Conservation (phyloP, 2,113 vertebrate genomes). For the Burhinus bistriatus region DNA sequence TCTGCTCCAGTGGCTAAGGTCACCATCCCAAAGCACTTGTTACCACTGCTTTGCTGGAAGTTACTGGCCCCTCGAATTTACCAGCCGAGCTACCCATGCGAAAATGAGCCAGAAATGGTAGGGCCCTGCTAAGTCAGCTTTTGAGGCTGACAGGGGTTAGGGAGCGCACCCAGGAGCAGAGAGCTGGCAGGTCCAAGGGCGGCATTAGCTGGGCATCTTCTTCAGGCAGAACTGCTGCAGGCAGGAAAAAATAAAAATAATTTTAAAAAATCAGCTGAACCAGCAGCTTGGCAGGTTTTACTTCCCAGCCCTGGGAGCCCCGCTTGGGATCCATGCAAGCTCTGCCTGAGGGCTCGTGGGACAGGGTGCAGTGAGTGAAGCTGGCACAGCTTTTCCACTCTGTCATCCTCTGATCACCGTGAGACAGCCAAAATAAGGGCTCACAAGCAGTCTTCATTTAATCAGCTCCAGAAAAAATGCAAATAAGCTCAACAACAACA, state of each 20-base stretch:
- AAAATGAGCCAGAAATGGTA: background rate
- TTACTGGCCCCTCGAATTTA: background rate
- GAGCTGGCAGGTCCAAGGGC: background rate
- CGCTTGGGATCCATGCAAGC: background rate
- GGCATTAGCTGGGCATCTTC: background rate
- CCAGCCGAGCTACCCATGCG: background rate
- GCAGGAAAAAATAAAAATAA: background rate
- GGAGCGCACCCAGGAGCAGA: background rate
- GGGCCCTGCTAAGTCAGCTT: background rate
- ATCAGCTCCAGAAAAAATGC: constrained; percentile 11
- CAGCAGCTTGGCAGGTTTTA: background rate
- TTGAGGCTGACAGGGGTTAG: background rate
- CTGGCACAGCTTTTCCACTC: constrained; percentile 5
- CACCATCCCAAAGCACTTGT: background rate
- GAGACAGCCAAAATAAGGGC: constrained; percentile 19
- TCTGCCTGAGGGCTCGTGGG: background rate
- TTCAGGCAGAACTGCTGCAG: background rate
- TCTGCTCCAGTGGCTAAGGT: background rate
- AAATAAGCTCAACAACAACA: background rate
- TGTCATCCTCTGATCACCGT: background rate
- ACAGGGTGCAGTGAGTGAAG: background rate
- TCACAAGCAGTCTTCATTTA: constrained; percentile 14
- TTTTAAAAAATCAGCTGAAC: background rate
- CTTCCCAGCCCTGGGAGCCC: background rate
- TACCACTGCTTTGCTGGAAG: background rate